phyloP scores from a whole-genome alignment of 2,797 vertebrate species.

The Heteromormyrus szaboi region DNA sequence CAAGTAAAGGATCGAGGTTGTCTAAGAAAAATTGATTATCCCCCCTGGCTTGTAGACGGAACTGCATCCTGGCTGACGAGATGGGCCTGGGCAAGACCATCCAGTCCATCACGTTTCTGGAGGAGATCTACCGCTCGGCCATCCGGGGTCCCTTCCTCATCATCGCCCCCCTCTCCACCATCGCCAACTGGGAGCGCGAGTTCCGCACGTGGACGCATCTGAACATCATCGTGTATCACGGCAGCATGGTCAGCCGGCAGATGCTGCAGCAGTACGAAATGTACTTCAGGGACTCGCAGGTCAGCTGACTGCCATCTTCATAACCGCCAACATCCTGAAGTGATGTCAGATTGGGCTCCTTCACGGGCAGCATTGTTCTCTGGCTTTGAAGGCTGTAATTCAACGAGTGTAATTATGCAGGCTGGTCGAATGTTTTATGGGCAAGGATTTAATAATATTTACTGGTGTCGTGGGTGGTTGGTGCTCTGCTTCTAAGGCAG shows the following conservation, averaged over 20 bases:
- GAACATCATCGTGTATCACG: constrained; percentile 95
- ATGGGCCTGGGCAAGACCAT: constrained; percentile 99
- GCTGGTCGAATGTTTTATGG: not conserved
- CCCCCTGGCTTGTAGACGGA: constrained; percentile 64
- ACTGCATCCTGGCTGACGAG: constrained; percentile 98
- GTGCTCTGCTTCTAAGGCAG: not conserved
- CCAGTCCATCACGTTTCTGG: constrained; percentile 96
- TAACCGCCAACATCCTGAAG: not conserved
- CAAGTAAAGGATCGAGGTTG: not conserved
- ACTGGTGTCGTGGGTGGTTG: not conserved
- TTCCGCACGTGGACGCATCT: constrained; percentile 92
- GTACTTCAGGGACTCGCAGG: constrained; percentile 96
- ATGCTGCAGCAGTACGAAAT: constrained; percentile 99
- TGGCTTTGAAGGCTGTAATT: not conserved
- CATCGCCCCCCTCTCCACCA: constrained; percentile 97
- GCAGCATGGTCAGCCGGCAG: constrained; percentile 93
- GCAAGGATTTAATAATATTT: not conserved
- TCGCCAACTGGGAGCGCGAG: constrained; percentile 96
- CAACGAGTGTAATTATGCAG: not conserved
- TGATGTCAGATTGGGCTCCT: not conserved
- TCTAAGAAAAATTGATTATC: not conserved
- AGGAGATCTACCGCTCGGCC: constrained; percentile 81
- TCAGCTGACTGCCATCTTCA: constrained; percentile 38
- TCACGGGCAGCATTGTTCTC: too few species aligned
- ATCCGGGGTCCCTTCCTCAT: constrained; percentile 90